Percentiles rank a stretch among this genome's conserved stretches.
These are phyloP conservation scores for Esperia sulphurella DNA, from an alignment of 2,888 invertebrate genomes.

Conservation along the genomic window DNA sequence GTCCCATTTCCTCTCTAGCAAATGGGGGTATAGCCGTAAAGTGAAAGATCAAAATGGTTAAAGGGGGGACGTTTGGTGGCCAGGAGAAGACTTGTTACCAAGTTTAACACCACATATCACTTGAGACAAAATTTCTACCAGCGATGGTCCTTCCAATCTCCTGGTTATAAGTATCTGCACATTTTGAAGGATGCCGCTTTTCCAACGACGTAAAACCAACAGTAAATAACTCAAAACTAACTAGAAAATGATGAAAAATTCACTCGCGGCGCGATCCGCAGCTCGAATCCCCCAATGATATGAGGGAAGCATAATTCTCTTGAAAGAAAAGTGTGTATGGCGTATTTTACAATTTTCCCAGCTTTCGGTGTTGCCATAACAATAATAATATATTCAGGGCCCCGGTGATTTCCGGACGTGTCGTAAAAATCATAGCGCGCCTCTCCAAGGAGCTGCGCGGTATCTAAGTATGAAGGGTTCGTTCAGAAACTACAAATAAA, in stretches of 20 bases:
- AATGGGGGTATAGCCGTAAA: too few relatives aligned
- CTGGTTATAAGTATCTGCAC: too few relatives aligned
- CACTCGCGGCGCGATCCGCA: conserved; percentile 40
- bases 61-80: too few relatives aligned
- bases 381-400: conserved; percentile 75
- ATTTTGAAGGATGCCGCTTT: too few relatives aligned
- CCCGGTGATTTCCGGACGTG: conserved; percentile 68
- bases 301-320: conserved; percentile 53
- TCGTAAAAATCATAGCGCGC: conserved; percentile 64
- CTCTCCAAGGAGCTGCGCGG: conserved; percentile 45
- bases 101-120: too few relatives aligned
- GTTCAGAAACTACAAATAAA: conserved; percentile 1
- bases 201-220: too few relatives aligned
- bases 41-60: too few relatives aligned
- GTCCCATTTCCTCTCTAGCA: too few relatives aligned
- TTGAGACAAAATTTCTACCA: too few relatives aligned
- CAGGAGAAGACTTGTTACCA: too few relatives aligned
- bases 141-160: too few relatives aligned
- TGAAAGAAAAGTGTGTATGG: conserved; percentile 39
- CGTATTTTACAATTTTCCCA: conserved; percentile 71
- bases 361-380: conserved; percentile 67
- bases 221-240: neutral
- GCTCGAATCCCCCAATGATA: conserved; percentile 64
- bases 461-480: conserved; percentile 21
- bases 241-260: conserved; percentile 49